Evolutionary conservation across 2,113 vertebrate species (phyloP).

Genomic region (Nothobranchius kuhntae): DNA sequence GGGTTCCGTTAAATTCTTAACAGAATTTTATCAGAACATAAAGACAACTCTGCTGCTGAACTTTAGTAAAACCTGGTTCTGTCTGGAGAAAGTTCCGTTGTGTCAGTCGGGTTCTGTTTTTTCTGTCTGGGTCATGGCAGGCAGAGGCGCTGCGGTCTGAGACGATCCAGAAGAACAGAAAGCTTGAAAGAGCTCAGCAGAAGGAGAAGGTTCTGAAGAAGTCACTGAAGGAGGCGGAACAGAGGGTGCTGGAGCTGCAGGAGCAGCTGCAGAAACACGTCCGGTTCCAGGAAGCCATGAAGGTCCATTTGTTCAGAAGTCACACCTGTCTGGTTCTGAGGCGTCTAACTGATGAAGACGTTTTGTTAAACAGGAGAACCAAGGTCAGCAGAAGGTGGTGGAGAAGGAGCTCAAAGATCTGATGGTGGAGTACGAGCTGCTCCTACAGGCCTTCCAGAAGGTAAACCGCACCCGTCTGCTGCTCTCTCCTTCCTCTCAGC

Average conservation of each 20-base stretch:
- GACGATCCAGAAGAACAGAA: neutral
- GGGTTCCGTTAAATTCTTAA: no score
- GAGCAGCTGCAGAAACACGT: no score
- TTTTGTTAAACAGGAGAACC: constrained; percentile 70
- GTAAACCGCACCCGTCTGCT: constrained; percentile 56
- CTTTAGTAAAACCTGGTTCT: no score
- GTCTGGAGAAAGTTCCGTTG: no score
- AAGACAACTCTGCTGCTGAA: no score
- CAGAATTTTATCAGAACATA: no score
- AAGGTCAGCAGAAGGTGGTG: constrained; percentile 79
- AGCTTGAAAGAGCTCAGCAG: neutral
- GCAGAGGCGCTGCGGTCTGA: constrained; percentile 64
- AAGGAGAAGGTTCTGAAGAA: no score
- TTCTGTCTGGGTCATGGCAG: constrained; percentile 57
- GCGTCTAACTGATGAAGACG: neutral
- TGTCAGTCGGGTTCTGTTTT: neutral
- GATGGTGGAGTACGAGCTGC: constrained; percentile 86
- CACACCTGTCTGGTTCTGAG: no score
- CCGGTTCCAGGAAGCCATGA: no score
- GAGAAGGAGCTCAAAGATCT: constrained; percentile 85
- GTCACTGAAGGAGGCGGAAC: neutral
- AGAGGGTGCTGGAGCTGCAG: no score
- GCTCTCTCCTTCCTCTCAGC: neutral
- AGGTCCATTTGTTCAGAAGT: no score
- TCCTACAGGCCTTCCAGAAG: constrained; percentile 86